phyloP scores from a whole-genome alignment of 2,113 vertebrate genomes.

The Columba livia region DNA sequence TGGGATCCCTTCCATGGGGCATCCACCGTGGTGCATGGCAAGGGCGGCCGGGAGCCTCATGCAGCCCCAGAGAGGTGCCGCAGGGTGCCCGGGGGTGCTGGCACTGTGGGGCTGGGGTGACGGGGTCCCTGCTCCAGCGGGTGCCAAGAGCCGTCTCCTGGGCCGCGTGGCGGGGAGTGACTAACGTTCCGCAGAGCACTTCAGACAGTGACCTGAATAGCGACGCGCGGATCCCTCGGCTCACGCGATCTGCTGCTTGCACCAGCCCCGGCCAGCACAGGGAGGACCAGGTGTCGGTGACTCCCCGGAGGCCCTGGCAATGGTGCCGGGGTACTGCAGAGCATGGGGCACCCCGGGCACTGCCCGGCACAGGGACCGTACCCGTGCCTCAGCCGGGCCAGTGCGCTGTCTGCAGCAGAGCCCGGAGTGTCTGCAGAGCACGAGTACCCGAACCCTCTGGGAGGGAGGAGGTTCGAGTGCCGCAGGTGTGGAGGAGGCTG shows the following conservation, averaged over 20 bases:
- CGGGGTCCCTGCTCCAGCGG: rapidly evolving
- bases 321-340: not conserved
- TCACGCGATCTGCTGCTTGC: rapidly evolving
- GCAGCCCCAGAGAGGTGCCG: not conserved
- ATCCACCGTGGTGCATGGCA: rapidly evolving
- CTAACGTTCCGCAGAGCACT: slow-evolving; percentile 11
- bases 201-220: slow-evolving; percentile 53
- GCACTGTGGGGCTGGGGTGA: rapidly evolving
- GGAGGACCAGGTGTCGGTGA: not conserved
- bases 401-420: no score
- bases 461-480: not conserved
- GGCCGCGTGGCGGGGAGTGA: not conserved
- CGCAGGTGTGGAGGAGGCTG: rapidly evolving
- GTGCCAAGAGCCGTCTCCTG: not conserved
- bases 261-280: not conserved
- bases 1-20: not conserved
- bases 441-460: no score
- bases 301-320: rapidly evolving
- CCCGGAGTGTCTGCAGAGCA: no score
- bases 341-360: not conserved
- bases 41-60: rapidly evolving
- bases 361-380: no score
- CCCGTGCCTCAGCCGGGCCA: rapidly evolving
- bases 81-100: not conserved
- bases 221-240: not conserved